Evolutionary conservation across 2,797 vertebrate species (phyloP).

Genomic region (Tapera naevia): DNA sequence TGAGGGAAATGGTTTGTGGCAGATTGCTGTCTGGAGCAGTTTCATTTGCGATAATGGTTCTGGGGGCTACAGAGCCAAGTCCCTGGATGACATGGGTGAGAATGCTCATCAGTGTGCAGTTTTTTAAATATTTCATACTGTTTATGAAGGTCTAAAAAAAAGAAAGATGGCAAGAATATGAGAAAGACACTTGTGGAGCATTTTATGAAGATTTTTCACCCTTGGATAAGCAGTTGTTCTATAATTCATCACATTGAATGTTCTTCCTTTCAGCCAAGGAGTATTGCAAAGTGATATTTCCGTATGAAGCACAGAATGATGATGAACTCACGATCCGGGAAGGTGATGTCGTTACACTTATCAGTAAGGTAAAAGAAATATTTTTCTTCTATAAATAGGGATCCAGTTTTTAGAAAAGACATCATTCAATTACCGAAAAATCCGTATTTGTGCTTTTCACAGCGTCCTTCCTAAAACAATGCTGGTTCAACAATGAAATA

Average conservation of each 20-base stretch:
- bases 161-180: not conserved
- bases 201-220: conserved; percentile 52
- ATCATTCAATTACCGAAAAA: not conserved
- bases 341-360: conserved; percentile 91
- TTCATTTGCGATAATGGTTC: not conserved
- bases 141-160: not conserved
- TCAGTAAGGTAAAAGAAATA: conserved; percentile 87
- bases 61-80: not conserved
- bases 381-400: not conserved
- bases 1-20: not conserved
- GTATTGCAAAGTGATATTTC: conserved; percentile 96
- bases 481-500: not conserved
- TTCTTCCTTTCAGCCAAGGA: conserved; percentile 86
- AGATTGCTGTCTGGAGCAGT: not conserved
- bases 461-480: not conserved
- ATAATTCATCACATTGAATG: not conserved
- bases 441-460: not conserved
- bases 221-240: not conserved
- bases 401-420: not conserved
- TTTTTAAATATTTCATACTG: conserved; percentile 15
- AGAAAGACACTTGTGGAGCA: not conserved
- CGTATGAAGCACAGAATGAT: conserved; percentile 94
- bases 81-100: not conserved
- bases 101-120: not conserved
- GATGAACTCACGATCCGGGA: conserved; percentile 97